These are phyloP conservation scores for Drosophila setifemur DNA, from an alignment of 1,140 invertebrate genomes.

Conservation along the genomic window DNA sequence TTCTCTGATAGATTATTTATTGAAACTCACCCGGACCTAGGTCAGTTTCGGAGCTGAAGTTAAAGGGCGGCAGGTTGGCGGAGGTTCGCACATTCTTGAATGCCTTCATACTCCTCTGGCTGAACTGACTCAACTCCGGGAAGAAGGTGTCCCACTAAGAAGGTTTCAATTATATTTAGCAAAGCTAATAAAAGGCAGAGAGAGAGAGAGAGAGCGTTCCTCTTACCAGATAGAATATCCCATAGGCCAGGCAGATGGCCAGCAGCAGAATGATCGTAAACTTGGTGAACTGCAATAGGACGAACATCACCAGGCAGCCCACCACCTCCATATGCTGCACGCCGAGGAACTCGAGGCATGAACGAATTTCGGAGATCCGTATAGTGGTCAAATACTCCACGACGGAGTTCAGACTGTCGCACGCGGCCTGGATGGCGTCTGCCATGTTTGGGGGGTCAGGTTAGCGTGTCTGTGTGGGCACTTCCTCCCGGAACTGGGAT, in stretches of 20 bases:
- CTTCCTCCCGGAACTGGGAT: constrained; percentile 10
- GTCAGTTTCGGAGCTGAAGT: background rate
- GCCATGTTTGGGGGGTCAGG: constrained; percentile 51
- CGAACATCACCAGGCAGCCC: constrained; percentile 36
- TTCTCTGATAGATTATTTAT: background rate
- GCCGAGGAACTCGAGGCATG: constrained; percentile 46
- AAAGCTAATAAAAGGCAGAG: background rate
- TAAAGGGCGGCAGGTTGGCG: constrained; percentile 14
- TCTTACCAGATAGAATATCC: constrained; percentile 63
- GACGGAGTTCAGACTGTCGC: background rate
- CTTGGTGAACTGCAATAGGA: constrained; percentile 61
- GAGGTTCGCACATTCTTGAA: constrained; percentile 2
- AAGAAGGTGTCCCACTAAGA: constrained; percentile 37
- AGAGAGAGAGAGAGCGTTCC: no score
- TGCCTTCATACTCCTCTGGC: background rate
- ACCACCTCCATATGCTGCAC: constrained; percentile 44
- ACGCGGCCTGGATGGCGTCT: background rate
- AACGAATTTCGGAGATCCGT: constrained; percentile 42
- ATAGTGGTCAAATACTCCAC: constrained; percentile 25
- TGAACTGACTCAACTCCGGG: constrained; percentile 11
- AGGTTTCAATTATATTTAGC: background rate
- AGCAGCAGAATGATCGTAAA: constrained; percentile 47
- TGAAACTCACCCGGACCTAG: background rate
- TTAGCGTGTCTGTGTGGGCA: constrained; percentile 6
- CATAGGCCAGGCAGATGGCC: constrained; percentile 40